Base-by-base conservation (phyloP, 1,140 invertebrate species). In the Bombus polaris region DNA sequence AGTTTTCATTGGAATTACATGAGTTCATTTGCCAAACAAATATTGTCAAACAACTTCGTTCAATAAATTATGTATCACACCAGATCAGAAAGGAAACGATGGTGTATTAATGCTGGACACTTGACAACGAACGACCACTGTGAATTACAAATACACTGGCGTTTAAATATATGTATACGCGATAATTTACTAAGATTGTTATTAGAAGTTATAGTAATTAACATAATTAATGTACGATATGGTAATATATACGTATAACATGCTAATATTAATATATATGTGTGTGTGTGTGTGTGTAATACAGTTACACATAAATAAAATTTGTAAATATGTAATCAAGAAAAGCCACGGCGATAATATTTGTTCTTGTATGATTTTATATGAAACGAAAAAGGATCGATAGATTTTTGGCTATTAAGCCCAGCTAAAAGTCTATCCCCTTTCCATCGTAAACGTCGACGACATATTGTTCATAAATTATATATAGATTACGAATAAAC, bases 401-500 rank as follows among this genome's bases (percentile, higher is more conserved):
- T 44, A 80, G 83, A 90, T 82, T 87, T 80, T 80, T 77, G 74
- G 74, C 87, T 80, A 83, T 32, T 90, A 87, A 91, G 90, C 88
- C 87, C 88, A 47, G 87, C 77, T 79, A 70, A 71, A 76, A 65
- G 0, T 81, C 70, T 18, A 32, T n/a, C 2, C 25, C 9, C 37
- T 42, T 15, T 22, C 0, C n/a, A 71, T 28, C 18, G 35, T 10
- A 47, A 66, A 71, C 22, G n/a, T 18, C 47, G 6, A 53, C 18
- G 5, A 53, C 47, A 53, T 53, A 53, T 53, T 53, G 18, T 53
- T 53, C 2, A 53, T 53, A 53, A 57, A 68, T 76, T 70, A 76
- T 81, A 84, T 86, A 59, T 39, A 90, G 70, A 75, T 81, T 39
- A 59, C 53, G 35, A 81, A 87, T 84, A 87, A 79, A 83, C 57